Evolutionary conservation across 64 coral and sea anemone species (phyloP).

Genomic region (Dendrophyllia cribrosa): DNA sequence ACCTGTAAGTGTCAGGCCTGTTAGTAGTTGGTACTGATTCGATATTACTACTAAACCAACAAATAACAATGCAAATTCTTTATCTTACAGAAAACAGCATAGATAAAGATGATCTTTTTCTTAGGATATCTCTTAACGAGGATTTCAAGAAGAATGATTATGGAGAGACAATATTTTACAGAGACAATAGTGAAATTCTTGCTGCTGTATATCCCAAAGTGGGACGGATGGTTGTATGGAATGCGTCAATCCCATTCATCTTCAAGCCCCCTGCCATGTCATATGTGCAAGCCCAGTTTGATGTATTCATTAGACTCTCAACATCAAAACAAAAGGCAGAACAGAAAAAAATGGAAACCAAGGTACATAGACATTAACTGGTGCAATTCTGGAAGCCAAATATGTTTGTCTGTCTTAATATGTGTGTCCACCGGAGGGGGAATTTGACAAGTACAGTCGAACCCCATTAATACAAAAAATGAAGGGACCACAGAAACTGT

Average conservation of each 20-base stretch:
- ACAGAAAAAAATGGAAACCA: conserved; percentile 23
- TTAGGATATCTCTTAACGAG: conserved; percentile 77
- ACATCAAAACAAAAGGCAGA: conserved; percentile 79
- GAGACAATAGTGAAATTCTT: conserved; percentile 79
- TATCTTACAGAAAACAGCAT: conserved; percentile 30
- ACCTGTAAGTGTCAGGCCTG: too few relatives aligned
- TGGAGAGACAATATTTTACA: conserved; percentile 91
- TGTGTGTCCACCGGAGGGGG: too few relatives aligned
- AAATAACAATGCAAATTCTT: too few relatives aligned
- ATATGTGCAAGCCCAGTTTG: conserved; percentile 72
- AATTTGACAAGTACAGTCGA: too few relatives aligned
- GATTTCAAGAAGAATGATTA: conserved; percentile 94
- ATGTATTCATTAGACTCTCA: conserved; percentile 69
- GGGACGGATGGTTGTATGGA: conserved; percentile 87
- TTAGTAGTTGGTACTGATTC: too few relatives aligned
- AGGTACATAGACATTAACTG: conserved; percentile 39
- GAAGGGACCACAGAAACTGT: too few relatives aligned
- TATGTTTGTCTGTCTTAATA: too few relatives aligned
- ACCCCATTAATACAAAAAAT: too few relatives aligned
- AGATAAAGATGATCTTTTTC: conserved; percentile 69
- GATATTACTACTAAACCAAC: too few relatives aligned
- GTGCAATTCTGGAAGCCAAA: too few relatives aligned
- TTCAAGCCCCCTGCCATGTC: conserved; percentile 93
- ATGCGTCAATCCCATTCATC: conserved; percentile 76
- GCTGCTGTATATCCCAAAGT: conserved; percentile 74